Evolutionary conservation across 2,113 vertebrate species (phyloP).

Genomic region (Indri indri): DNA sequence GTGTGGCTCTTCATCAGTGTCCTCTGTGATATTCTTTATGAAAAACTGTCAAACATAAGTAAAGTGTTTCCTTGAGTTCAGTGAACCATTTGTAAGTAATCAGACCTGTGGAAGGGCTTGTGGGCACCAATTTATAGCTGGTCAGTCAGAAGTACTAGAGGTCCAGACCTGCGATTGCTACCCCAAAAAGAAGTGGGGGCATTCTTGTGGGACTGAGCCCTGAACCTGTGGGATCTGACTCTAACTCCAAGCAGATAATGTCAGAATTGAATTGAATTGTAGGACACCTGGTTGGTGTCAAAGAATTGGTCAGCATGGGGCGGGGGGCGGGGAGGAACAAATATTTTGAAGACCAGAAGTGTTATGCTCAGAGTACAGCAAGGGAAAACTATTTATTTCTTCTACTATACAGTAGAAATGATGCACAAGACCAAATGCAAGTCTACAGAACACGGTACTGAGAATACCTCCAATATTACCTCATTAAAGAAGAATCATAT

Average conservation of each 20-base stretch:
- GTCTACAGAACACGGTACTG: background rate
- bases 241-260: background rate
- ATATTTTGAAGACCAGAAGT: background rate
- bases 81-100: background rate
- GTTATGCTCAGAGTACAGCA: background rate
- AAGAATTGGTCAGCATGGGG: background rate
- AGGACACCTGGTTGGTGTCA: background rate
- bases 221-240: background rate
- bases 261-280: background rate
- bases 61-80: background rate
- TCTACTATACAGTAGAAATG: background rate
- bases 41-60: background rate
- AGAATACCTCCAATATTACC: background rate
- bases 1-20: background rate
- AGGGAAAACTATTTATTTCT: background rate
- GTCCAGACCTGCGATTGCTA: background rate
- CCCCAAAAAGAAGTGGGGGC: background rate
- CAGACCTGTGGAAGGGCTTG: too few relatives aligned
- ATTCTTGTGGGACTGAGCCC: background rate
- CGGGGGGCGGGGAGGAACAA: background rate
- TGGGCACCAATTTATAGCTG: background rate
- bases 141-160: background rate
- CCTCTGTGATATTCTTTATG: background rate
- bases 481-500: background rate
- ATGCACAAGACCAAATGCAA: background rate